phyloP scores from a whole-genome alignment of 2,113 vertebrate species.

The Vulpes lagopus region DNA sequence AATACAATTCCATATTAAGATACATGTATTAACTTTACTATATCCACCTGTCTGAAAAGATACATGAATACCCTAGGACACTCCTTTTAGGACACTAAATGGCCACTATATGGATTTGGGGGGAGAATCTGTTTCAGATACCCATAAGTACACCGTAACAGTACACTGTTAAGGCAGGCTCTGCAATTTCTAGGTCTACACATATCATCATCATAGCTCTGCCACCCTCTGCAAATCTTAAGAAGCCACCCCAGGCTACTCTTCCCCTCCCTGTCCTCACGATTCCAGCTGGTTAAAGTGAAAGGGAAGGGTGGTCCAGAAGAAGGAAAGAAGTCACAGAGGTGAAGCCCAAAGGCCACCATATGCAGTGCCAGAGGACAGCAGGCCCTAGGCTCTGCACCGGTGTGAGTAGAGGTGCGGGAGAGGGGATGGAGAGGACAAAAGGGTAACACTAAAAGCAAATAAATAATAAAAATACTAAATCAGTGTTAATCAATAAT shows the following conservation, averaged over 20 bases:
- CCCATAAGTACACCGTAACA: neutral
- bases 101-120: neutral
- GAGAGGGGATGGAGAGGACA: neutral
- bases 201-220: neutral
- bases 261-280: neutral
- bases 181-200: neutral
- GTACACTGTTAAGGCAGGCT: neutral
- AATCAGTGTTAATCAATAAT: neutral
- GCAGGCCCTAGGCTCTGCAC: neutral
- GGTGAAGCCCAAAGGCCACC: neutral
- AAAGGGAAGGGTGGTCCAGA: neutral
- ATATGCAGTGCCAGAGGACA: neutral
- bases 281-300: neutral
- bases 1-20: neutral
- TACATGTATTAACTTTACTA: neutral
- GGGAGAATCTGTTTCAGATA: neutral
- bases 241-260: neutral
- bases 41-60: neutral
- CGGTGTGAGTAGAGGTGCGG: neutral
- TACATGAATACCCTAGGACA: neutral
- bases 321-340: neutral
- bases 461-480: neutral
- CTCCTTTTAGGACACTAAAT: neutral
- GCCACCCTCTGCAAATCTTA: neutral
- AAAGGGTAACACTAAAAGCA: neutral